Evolutionary conservation across 2,888 invertebrate genomes (phyloP).

Genomic region (Drosophila algonquin): DNA sequence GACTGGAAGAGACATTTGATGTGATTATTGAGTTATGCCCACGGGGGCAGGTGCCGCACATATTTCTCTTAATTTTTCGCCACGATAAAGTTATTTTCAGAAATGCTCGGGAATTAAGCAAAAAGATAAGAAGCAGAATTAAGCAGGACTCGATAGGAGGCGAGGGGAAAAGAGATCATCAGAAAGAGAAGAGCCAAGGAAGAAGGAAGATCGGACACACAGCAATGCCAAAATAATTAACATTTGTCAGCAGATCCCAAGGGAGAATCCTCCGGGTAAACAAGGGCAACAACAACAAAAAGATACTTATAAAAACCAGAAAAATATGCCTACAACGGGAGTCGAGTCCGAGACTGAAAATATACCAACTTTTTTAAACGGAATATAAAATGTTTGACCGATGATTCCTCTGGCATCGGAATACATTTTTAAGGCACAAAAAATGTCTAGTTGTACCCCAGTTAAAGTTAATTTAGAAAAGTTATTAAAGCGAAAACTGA

Average conservation of each 20-base stretch:
- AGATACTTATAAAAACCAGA: neutral
- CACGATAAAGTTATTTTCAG: slow-evolving; percentile 67
- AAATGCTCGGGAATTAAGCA: slow-evolving; percentile 32
- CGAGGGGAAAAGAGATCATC: neutral
- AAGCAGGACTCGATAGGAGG: slow-evolving; percentile 18
- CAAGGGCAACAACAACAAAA: slow-evolving; percentile 9
- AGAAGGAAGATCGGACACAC: neutral
- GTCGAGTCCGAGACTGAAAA: neutral
- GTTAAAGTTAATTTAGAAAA: too few relatives aligned
- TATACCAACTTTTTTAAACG: neutral
- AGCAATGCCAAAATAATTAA: slow-evolving; percentile 32
- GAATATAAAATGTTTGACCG: neutral
- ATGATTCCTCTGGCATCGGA: neutral
- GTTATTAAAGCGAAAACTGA: too few relatives aligned
- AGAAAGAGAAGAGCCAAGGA: neutral
- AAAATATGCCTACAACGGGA: neutral
- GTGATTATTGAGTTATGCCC: slow-evolving; percentile 79
- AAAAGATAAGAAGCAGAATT: slow-evolving; percentile 38
- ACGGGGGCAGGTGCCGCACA: slow-evolving; percentile 74
- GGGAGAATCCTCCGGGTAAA: slow-evolving; percentile 12
- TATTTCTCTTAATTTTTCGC: slow-evolving; percentile 73
- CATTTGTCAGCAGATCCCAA: slow-evolving; percentile 31
- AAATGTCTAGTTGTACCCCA: too few relatives aligned
- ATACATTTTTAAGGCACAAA: neutral
- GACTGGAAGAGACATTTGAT: slow-evolving; percentile 72